Base-by-base conservation (phyloP, 2,888 invertebrate species). In the Spilosoma lubricipeda region DNA sequence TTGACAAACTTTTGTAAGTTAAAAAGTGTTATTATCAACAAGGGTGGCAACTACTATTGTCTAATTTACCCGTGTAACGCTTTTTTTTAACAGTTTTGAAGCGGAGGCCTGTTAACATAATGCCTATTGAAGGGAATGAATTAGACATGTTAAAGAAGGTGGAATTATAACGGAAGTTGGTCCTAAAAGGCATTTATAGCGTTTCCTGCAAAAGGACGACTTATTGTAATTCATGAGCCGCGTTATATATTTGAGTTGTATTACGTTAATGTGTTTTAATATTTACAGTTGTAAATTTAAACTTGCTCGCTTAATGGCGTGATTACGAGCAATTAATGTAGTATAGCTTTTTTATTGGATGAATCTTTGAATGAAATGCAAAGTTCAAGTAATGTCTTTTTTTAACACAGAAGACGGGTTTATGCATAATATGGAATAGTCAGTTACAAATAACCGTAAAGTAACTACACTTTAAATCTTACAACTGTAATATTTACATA, bases 11-110 rank as follows among this genome's bases (percentile, higher is more conserved):
- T 90, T 88, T 88, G 87, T 86, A 80, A 88, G 82, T 90, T 88
- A 88, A 90, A 86, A 92, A 91, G 90, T 89, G 90, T 92, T 92
- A 92, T 93, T 92, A 92, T 90, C 93, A 87, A 92, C 92, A 88
- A 88, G 91, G 91, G 92, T 92, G 91, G 91, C 87, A 86, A 82
- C 81, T 75, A 79, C 81, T 78, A 85, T 89, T 88, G 88, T 88
- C 82, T 77, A 75, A 77, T 84, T 88, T 88, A 87, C 88, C 86
- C 88, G 63, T 73, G 72, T 82, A 84, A 86, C 86, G 86, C 86
- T 89, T 87, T 86, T 87, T 85, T 79, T 86, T 80, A 81, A 77
- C 73, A 82, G 77, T 82, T 71, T 82, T 84, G 82, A 69, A 79
- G 77, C 76, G 74, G 77, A 75, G 73, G 64, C 75, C 77, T 77